phyloP scores from a whole-genome alignment of 53 echinoderm and acorn worm species.

The Mesocentrotus franciscanus region DNA sequence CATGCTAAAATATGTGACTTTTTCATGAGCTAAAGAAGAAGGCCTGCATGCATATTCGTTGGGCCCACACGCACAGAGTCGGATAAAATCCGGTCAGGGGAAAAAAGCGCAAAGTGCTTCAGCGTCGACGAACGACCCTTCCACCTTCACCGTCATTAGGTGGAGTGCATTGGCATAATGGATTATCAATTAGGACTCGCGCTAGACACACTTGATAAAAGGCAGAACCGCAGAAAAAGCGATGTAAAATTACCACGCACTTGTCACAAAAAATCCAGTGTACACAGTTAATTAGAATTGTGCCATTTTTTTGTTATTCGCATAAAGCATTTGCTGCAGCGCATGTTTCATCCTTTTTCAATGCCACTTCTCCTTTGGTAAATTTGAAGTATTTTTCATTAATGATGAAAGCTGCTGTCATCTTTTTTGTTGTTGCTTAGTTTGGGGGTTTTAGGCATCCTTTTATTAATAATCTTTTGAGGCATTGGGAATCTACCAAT shows the following conservation, averaged over 20 bases:
- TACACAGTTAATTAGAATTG: constrained; percentile 42
- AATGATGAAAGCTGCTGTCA: neutral
- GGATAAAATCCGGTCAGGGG: neutral
- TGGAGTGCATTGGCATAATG: constrained; percentile 43
- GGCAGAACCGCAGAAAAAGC: neutral
- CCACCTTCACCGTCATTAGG: neutral
- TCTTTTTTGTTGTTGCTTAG: neutral
- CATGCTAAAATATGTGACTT: constrained; percentile 56
- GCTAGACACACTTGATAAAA: constrained; percentile 32
- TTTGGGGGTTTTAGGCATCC: neutral
- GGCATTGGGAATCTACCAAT: no score
- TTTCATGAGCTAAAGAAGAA: neutral
- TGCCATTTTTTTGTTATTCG: neutral
- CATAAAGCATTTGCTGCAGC: neutral
- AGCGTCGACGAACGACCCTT: constrained; percentile 28
- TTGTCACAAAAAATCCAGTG: constrained; percentile 10
- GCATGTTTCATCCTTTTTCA: neutral
- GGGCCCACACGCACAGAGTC: neutral
- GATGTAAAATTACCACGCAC: constrained; percentile 50
- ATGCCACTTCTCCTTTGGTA: neutral
- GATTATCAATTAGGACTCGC: constrained; percentile 44
- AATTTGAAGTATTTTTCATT: neutral
- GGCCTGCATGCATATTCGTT: constrained; percentile 1
- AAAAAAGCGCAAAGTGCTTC: constrained; percentile 31
- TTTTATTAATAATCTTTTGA: neutral